Percentiles rank a stretch among this genome's conserved stretches.
Conservation (phyloP, 1,140 invertebrate genomes). For the Drosophila triauraria region DNA sequence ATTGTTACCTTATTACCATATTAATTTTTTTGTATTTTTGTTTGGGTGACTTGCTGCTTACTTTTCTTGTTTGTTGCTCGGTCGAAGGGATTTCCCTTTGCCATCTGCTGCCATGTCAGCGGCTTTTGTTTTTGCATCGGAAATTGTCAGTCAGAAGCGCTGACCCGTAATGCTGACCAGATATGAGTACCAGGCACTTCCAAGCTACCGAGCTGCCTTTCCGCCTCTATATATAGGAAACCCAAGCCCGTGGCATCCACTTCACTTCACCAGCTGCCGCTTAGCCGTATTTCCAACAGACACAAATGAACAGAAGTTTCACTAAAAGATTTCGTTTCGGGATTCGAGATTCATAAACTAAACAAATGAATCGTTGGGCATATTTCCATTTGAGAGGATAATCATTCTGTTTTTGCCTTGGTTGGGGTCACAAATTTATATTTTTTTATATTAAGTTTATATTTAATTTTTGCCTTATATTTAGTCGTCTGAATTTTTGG, state of each 20-base stretch:
- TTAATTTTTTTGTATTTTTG: slow-evolving; percentile 4
- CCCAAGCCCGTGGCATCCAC: not conserved
- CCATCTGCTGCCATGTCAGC: slow-evolving; percentile 70
- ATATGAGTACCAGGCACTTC: slow-evolving; percentile 21
- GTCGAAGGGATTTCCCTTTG: slow-evolving; percentile 31
- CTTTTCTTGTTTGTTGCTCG: not conserved
- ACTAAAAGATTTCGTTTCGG: too few relatives aligned
- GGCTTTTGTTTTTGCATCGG: slow-evolving; percentile 58
- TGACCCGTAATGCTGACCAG: slow-evolving; percentile 66
- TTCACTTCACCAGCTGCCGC: slow-evolving; percentile 20
- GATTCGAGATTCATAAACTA: not conserved
- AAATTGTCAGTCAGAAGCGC: slow-evolving; percentile 59
- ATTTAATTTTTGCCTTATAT: too few relatives aligned
- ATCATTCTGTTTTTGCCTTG: not conserved
- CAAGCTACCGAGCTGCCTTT: not conserved
- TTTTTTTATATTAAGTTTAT: too few relatives aligned
- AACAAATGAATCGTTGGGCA: not conserved
- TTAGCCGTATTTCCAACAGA: slow-evolving; percentile 14
- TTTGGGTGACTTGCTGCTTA: slow-evolving; percentile 16
- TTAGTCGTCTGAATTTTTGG: too few relatives aligned
- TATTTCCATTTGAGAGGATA: not conserved
- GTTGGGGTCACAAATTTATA: too few relatives aligned
- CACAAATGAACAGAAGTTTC: not conserved
- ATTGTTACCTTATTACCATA: not conserved
- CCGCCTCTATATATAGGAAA: not conserved